Conservation (phyloP, 2,797 vertebrate genomes). For the Acridotheres tristis region DNA sequence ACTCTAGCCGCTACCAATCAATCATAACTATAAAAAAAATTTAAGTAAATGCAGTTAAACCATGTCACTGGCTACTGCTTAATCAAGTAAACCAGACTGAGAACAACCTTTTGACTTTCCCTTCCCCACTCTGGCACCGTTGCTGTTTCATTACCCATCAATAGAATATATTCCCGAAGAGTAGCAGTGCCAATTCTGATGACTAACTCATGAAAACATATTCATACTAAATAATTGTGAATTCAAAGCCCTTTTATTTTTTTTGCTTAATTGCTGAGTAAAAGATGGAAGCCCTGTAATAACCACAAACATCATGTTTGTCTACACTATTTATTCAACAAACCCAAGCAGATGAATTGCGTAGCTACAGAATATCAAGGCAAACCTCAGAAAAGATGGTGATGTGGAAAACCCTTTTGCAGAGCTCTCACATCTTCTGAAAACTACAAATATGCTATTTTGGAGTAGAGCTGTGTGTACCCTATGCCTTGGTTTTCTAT, state of each 20-base stretch:
- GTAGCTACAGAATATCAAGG: neutral
- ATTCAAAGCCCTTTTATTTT: neutral
- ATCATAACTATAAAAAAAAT: neutral
- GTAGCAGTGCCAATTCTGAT: neutral
- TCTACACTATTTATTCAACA: neutral
- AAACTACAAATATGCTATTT: neutral
- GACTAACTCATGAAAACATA: neutral
- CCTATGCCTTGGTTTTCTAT: neutral
- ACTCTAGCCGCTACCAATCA: neutral
- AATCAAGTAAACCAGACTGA: constrained; percentile 15
- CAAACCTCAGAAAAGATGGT: neutral
- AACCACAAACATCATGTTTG: neutral
- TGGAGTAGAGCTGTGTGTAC: neutral
- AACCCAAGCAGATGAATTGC: neutral
- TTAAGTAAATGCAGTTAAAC: neutral
- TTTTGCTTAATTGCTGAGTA: neutral
- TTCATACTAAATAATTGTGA: neutral
- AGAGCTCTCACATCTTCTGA: neutral
- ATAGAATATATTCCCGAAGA: neutral
- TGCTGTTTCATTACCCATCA: neutral
- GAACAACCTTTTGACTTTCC: neutral
- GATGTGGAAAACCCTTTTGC: neutral
- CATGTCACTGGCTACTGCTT: neutral
- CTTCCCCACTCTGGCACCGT: neutral
- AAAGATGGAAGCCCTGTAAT: neutral